Conservation (phyloP, 1,140 invertebrate genomes). For the Lepidurus apus region DNA sequence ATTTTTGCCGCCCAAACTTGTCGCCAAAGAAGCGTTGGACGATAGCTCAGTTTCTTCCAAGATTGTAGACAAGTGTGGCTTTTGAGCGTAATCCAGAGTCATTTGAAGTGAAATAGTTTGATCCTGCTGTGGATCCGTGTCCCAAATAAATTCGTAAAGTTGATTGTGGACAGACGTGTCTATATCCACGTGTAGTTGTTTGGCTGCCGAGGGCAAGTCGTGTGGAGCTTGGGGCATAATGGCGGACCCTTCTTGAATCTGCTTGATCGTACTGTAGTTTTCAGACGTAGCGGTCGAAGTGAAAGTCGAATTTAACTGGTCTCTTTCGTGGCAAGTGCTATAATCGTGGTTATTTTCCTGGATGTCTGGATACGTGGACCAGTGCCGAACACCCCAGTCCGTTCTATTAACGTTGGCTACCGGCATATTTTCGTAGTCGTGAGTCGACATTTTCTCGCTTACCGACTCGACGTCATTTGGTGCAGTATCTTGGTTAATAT, state of each 20-base stretch:
- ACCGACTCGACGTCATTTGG: not conserved
- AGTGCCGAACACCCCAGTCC: constrained; percentile 60
- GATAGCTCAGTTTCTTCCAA: not conserved
- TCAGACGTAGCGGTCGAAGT: not conserved
- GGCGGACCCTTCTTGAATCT: constrained; percentile 5
- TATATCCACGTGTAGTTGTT: not conserved
- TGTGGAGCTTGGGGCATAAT: not conserved
- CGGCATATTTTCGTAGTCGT: constrained; percentile 64
- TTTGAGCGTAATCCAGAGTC: not conserved
- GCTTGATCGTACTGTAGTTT: constrained; percentile 22
- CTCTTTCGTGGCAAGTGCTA: constrained; percentile 53
- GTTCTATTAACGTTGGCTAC: constrained; percentile 59
- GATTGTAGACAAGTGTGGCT: not conserved
- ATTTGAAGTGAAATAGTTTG: not conserved
- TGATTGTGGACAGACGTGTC: not conserved
- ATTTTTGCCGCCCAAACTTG: not conserved
- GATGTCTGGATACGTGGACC: constrained; percentile 56
- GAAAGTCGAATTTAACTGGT: not conserved
- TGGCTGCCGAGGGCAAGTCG: not conserved
- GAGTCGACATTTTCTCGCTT: constrained; percentile 49
- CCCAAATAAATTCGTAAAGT: not conserved
- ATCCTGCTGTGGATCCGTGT: not conserved
- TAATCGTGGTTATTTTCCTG: constrained; percentile 59
- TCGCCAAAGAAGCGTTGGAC: not conserved
- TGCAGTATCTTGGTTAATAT: not conserved